Base-by-base conservation (phyloP, 2,113 vertebrate genomes). In the Malurus elegans region DNA sequence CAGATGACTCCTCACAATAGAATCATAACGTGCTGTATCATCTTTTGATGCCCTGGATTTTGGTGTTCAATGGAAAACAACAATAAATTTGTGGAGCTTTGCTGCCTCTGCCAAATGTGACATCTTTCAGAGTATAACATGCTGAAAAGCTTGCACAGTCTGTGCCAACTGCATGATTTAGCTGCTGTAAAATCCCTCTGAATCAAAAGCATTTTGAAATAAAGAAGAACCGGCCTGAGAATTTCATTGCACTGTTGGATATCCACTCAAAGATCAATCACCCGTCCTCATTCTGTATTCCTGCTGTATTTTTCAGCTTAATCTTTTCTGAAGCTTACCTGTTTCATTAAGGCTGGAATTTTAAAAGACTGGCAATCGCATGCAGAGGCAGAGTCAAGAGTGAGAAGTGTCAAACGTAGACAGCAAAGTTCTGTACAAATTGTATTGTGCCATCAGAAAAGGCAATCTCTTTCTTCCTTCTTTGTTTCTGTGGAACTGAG, bases 201-300 rank as follows among this genome's bases (percentile, higher is more conserved):
- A 98, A 98, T 98, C 97, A 97, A 98, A 97, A 94, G 95, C 92
- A 95, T 97, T 97, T 96, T 93, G 88, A 98, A 97, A 97, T 98
- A 97, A 97, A 98, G 98, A 97, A 97, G 96, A 98, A 97, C 95
- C 96, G 97, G 96, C 97, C 97, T 97, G 97, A 97, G 97, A 98
- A 97, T 98, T 98, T 97, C 97, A 97, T 95, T 96, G 97, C 97
- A 53, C 98, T 96, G 98, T 93, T 97, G 98, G 98, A 98, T 96
- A 95, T 95, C 98, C 96, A 97, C 97, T 98, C 97, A 96, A 91
- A 98, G 97, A 98, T 98, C 98, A 98, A 97, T 98, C 98, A 98
- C 95, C 81, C 97, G 95, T 96, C 95, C 97, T 97, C 96, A 97
- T 98, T 98, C 95, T 96, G 95, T 97, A 98, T 98, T 97, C 97